Percentiles rank a stretch among this genome's conserved stretches.
Evolutionary conservation across 2,888 invertebrate genomes (phyloP).

Genomic region (Ctenicera cuprea): DNA sequence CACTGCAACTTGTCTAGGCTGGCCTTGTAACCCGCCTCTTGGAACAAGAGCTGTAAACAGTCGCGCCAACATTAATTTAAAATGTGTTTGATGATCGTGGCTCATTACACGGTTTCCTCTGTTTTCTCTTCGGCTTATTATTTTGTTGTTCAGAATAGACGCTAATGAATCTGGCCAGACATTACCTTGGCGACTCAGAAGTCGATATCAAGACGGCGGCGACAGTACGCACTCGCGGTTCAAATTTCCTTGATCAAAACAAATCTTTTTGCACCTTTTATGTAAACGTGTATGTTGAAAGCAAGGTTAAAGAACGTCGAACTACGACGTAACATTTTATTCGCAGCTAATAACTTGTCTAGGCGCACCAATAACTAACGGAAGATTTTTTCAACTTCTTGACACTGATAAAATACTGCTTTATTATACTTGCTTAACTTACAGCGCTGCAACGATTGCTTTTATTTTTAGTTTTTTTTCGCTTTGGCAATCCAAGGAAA

Average conservation of each 20-base stretch:
- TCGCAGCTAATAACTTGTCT: not conserved
- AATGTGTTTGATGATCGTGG: conserved; percentile 2
- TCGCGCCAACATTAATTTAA: conserved; percentile 27
- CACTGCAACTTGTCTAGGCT: conserved; percentile 32
- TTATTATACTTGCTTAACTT: too few species aligned
- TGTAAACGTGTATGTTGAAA: not conserved
- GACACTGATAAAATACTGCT: not conserved
- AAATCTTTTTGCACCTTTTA: conserved; percentile 33
- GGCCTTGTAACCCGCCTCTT: conserved; percentile 28
- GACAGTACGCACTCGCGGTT: conserved; percentile 43
- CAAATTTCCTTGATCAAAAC: conserved; percentile 30
- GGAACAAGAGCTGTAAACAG: conserved; percentile 8
- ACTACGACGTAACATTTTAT: not conserved
- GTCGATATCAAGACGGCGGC: conserved; percentile 34
- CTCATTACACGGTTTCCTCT: conserved; percentile 13
- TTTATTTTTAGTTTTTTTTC: too few species aligned
- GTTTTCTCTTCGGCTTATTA: conserved; percentile 13
- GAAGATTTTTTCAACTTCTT: not conserved
- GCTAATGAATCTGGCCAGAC: conserved; percentile 48
- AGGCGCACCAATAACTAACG: too few species aligned
- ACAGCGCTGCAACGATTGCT: too few species aligned
- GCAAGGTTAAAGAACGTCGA: conserved; percentile 3
- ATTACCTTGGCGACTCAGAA: conserved; percentile 42
- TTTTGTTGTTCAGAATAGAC: conserved; percentile 38
- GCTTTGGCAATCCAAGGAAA: too few species aligned